Evolutionary conservation across 2,888 invertebrate species (phyloP).

Genomic region (Rhingia rostrata): DNA sequence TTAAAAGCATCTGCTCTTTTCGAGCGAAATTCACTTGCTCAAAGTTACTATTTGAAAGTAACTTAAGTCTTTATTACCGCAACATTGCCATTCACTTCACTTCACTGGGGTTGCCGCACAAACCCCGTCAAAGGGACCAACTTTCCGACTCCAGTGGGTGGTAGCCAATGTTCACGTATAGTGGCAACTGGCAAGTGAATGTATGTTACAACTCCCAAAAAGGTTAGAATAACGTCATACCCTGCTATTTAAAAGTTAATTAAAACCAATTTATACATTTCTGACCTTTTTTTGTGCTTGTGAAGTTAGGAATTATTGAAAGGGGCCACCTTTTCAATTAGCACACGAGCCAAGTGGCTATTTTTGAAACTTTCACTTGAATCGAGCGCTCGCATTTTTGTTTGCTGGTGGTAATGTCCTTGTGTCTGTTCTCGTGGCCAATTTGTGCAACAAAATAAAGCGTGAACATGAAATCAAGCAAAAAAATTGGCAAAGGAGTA

Average conservation of each 20-base stretch:
- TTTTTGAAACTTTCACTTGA: slow-evolving; percentile 30
- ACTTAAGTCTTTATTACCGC: slow-evolving; percentile 68
- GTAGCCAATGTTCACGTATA: neutral
- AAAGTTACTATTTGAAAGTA: slow-evolving; percentile 67
- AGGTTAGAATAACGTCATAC: slow-evolving; percentile 52
- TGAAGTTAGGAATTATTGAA: slow-evolving; percentile 45
- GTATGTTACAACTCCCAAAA: neutral
- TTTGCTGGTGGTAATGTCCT: neutral
- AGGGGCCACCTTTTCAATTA: slow-evolving; percentile 56
- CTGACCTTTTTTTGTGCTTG: slow-evolving; percentile 49
- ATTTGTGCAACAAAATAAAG: slow-evolving; percentile 37
- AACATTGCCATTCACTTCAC: slow-evolving; percentile 48
- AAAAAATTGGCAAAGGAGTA: neutral
- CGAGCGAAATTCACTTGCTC: slow-evolving; percentile 45
- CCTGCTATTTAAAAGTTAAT: slow-evolving; percentile 65
- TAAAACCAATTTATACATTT: slow-evolving; percentile 63
- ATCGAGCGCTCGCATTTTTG: neutral
- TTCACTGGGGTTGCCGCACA: slow-evolving; percentile 23
- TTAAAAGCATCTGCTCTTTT: slow-evolving; percentile 68
- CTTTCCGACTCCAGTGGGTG: slow-evolving; percentile 39
- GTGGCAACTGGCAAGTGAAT: neutral
- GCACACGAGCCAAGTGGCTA: slow-evolving; percentile 7
- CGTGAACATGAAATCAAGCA: neutral
- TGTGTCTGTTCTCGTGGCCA: slow-evolving; percentile 33
- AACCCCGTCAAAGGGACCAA: slow-evolving; percentile 47